A percentile compares a stretch with the other conserved stretches of the same genome.
Evolutionary conservation across 2,113 vertebrate genomes (phyloP).

Genomic region (Mobula hypostoma): DNA sequence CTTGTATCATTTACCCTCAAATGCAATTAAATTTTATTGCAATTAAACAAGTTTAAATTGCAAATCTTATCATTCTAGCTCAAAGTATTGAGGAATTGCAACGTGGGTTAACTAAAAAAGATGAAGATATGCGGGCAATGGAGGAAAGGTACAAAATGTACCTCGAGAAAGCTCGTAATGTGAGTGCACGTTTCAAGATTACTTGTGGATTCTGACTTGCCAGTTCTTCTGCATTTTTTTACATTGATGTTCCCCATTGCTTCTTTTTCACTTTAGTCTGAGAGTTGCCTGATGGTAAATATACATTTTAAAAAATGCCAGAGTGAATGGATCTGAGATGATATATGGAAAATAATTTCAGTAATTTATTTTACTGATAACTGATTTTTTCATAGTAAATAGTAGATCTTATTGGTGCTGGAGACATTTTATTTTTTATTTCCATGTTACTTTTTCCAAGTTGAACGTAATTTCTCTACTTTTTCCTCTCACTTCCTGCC

Average conservation of each 20-base stretch:
- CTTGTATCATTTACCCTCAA: background rate
- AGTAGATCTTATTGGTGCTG: background rate
- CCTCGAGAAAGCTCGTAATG: slow-evolving; percentile 91
- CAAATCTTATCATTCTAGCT: slow-evolving; percentile 52
- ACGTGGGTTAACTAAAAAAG: slow-evolving; percentile 88
- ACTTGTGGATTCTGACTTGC: background rate
- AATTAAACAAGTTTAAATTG: background rate
- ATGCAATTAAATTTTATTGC: background rate
- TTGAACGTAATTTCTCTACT: background rate
- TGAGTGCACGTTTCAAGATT: slow-evolving; percentile 54
- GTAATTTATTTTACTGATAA: background rate
- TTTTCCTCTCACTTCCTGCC: background rate
- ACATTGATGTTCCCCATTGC: background rate
- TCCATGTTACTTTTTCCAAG: background rate
- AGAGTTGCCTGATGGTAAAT: background rate
- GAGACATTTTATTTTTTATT: background rate
- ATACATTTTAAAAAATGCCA: background rate
- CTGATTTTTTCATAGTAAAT: background rate
- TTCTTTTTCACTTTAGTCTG: background rate
- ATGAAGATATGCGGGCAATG: slow-evolving; percentile 97
- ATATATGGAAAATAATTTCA: background rate
- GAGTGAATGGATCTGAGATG: background rate
- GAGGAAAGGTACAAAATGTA: slow-evolving; percentile 98
- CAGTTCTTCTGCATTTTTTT: background rate
- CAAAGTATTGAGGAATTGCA: slow-evolving; percentile 81